Evolutionary conservation across 2,888 invertebrate species (phyloP).

Genomic region (Agonopterix heracliana): DNA sequence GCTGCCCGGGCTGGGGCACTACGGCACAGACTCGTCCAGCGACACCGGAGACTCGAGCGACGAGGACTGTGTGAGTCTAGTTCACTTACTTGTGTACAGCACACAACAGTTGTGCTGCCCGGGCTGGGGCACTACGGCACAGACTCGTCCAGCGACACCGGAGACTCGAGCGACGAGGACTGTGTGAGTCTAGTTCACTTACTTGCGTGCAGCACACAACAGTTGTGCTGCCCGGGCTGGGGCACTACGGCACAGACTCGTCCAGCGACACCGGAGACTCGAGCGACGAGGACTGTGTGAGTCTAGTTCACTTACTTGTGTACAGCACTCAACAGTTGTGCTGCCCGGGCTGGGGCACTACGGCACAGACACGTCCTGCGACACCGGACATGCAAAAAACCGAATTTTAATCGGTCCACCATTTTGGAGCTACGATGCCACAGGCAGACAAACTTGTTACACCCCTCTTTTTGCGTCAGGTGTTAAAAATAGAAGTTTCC

Average conservation of each 20-base stretch:
- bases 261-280: slow-evolving; percentile 85
- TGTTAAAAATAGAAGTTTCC: background rate
- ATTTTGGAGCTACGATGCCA: background rate
- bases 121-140: slow-evolving; percentile 86
- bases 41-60: slow-evolving; percentile 84
- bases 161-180: slow-evolving; percentile 79
- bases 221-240: slow-evolving; percentile 91
- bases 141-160: slow-evolving; percentile 82
- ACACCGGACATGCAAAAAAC: background rate
- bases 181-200: background rate
- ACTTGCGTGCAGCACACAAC: too few species aligned
- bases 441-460: background rate
- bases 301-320: too few species aligned
- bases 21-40: slow-evolving; percentile 80
- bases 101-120: too few species aligned
- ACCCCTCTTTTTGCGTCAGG: too few species aligned
- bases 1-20: slow-evolving; percentile 89
- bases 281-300: slow-evolving; percentile 65
- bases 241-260: slow-evolving; percentile 80
- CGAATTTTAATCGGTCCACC: background rate
- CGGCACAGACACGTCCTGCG: too few species aligned
- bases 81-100: too few species aligned
- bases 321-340: too few species aligned
- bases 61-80: slow-evolving; percentile 35
- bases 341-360: too few species aligned